These are phyloP conservation scores for Hoplodrina ambigua DNA, from an alignment of 2,888 invertebrate species.

Conservation along the genomic window DNA sequence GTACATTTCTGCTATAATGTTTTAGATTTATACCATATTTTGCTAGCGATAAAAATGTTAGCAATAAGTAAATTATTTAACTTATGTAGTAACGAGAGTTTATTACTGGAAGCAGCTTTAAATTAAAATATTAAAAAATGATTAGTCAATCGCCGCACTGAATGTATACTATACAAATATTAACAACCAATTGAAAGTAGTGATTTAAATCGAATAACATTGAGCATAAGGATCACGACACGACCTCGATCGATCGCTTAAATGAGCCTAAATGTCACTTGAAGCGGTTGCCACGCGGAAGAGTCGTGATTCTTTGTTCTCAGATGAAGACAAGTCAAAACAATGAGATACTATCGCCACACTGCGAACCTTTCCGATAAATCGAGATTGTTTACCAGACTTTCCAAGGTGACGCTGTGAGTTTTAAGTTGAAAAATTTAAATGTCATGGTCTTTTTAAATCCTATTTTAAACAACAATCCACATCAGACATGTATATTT, in stretches of 20 bases:
- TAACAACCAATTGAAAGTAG: slow-evolving; percentile 56
- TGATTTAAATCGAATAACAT: slow-evolving; percentile 65
- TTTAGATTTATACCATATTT: slow-evolving; percentile 13
- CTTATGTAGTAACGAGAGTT: not conserved
- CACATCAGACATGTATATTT: slow-evolving; percentile 15
- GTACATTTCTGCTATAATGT: slow-evolving; percentile 24
- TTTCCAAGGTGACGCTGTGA: slow-evolving; percentile 58
- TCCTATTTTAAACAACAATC: not conserved
- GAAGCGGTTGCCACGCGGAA: slow-evolving; percentile 85
- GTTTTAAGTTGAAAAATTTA: slow-evolving; percentile 58
- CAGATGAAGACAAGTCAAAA: slow-evolving; percentile 78
- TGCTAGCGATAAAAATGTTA: not conserved
- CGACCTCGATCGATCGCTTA: slow-evolving; percentile 86
- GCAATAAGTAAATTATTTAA: not conserved
- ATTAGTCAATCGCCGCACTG: slow-evolving; percentile 7
- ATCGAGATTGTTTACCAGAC: slow-evolving; percentile 70
- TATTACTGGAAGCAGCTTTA: not conserved
- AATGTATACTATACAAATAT: slow-evolving; percentile 19
- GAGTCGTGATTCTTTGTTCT: slow-evolving; percentile 81
- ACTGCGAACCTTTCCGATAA: slow-evolving; percentile 74
- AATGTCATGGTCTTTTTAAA: slow-evolving; percentile 59
- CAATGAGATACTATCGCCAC: slow-evolving; percentile 81
- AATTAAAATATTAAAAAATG: slow-evolving; percentile 1
- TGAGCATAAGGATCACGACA: slow-evolving; percentile 77
- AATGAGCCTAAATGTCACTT: slow-evolving; percentile 89